Percentiles rank a stretch among this genome's conserved stretches.
Evolutionary conservation across 2,888 invertebrate species (phyloP).

Genomic region (Steinernema carpocapsae): DNA sequence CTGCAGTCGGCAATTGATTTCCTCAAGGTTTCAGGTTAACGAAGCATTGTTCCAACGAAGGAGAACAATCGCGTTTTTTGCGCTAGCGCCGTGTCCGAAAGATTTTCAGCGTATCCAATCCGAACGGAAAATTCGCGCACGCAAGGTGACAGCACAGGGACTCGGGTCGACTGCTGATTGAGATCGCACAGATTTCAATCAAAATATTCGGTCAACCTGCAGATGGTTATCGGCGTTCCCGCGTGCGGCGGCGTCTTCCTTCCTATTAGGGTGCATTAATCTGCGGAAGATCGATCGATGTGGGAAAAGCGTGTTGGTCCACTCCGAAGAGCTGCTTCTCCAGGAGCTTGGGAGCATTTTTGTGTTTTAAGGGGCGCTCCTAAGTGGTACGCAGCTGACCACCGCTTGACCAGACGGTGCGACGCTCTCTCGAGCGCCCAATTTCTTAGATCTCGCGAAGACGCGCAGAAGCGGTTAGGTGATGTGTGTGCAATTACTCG

Average conservation of each 20-base stretch:
- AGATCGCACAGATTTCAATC: slow-evolving; percentile 35
- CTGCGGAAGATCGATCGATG: slow-evolving; percentile 26
- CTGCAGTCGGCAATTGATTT: neutral
- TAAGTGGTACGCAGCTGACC: neutral
- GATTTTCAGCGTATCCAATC: neutral
- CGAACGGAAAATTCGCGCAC: neutral
- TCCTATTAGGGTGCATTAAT: slow-evolving; percentile 26
- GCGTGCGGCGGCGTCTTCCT: slow-evolving; percentile 17
- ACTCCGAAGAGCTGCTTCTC: slow-evolving; percentile 5
- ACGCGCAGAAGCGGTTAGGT: neutral
- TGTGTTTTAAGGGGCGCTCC: neutral
- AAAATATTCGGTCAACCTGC: slow-evolving; percentile 34
- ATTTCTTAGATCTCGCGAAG: neutral
- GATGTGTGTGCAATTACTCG: no score
- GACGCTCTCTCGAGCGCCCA: neutral
- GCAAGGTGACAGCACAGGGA: neutral
- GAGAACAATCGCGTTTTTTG: neutral
- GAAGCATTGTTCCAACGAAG: neutral
- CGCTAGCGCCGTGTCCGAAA: no score
- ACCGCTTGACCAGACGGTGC: neutral
- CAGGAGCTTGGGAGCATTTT: neutral
- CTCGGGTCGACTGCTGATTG: slow-evolving; percentile 4
- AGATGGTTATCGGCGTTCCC: slow-evolving; percentile 33
- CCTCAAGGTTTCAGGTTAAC: neutral
- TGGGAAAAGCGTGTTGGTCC: slow-evolving; percentile 2